These are phyloP conservation scores for Larimichthys polyactis DNA, from an alignment of 2,113 vertebrate species.

Conservation along the genomic window DNA sequence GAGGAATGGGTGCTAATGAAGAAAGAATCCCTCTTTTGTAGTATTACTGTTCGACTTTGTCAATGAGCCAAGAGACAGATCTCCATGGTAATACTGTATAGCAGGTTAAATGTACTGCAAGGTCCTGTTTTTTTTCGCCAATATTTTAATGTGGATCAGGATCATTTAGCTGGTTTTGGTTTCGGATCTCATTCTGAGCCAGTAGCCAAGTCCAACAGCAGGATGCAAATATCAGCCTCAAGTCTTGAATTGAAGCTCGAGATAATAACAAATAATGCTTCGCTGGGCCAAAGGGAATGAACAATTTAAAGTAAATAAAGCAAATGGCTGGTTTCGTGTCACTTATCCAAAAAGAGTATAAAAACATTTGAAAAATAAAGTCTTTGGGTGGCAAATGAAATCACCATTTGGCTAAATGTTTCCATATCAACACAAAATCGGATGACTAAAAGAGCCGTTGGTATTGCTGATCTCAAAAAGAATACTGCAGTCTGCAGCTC, in stretches of 20 bases:
- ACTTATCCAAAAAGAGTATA: background rate
- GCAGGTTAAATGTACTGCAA: conserved; percentile 23
- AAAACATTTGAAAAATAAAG: background rate
- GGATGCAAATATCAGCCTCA: background rate
- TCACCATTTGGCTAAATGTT: conserved; percentile 13
- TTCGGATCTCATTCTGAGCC: background rate
- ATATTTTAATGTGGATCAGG: background rate
- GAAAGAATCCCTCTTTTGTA: conserved; percentile 66
- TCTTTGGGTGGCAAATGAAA: conserved; percentile 24
- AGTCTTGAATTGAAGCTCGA: conserved; percentile 9
- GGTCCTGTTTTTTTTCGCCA: background rate
- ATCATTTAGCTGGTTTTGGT: background rate
- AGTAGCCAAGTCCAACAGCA: background rate
- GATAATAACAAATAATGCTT: background rate
- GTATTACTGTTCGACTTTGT: conserved; percentile 64
- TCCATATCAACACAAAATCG: background rate
- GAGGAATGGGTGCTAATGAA: conserved; percentile 75
- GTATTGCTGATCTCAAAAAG: conserved; percentile 11
- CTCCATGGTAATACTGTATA: conserved; percentile 36
- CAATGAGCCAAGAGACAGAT: conserved; percentile 53
- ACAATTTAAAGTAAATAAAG: background rate
- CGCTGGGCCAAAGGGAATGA: background rate
- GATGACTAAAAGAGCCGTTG: background rate
- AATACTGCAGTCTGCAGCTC: conserved; percentile 22
- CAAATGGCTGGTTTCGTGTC: background rate